Percentiles rank a stretch among this genome's conserved stretches.
Evolutionary conservation across 2,797 vertebrate species (phyloP).

Genomic region (Microcaecilia unicolor): DNA sequence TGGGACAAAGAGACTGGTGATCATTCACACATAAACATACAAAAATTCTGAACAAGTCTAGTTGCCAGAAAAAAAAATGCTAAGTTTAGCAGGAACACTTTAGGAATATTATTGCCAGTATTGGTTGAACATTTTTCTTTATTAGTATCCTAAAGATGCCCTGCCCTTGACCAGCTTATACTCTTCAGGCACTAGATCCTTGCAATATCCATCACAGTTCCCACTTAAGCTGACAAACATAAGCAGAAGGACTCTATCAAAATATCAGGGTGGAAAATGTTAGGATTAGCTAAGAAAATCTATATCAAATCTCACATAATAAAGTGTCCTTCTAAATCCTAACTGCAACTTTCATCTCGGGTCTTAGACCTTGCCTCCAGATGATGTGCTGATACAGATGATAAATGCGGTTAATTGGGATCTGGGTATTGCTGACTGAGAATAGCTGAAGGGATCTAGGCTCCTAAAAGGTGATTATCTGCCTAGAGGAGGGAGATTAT

Average conservation of each 20-base stretch:
- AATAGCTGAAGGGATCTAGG: slow-evolving; percentile 49
- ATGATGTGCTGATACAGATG: slow-evolving; percentile 60
- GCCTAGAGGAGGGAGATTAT: slow-evolving; percentile 71
- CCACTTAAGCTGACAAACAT: slow-evolving; percentile 33
- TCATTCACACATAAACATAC: too few relatives aligned
- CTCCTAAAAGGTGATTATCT: slow-evolving; percentile 71
- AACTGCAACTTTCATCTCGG: slow-evolving; percentile 59
- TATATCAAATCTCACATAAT: slow-evolving; percentile 57
- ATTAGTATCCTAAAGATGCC: too few relatives aligned
- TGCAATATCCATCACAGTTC: slow-evolving; percentile 29
- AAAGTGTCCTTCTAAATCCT: slow-evolving; percentile 66
- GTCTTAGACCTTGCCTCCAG: slow-evolving; percentile 53
- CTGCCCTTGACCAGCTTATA: slow-evolving; percentile 22
- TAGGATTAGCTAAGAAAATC: slow-evolving; percentile 49
- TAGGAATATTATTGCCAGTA: too few relatives aligned
- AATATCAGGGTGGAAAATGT: slow-evolving; percentile 45
- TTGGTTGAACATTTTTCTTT: too few relatives aligned
- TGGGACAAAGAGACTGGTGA: too few relatives aligned
- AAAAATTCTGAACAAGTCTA: too few relatives aligned
- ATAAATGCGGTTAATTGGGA: slow-evolving; percentile 64
- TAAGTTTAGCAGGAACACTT: too few relatives aligned
- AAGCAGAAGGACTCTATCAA: slow-evolving; percentile 35
- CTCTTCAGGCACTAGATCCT: slow-evolving; percentile 29
- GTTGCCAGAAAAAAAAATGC: too few relatives aligned
- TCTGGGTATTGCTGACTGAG: slow-evolving; percentile 39